Base-by-base conservation (phyloP, 92 coral and sea anemone genomes). In the Actinostola sp. region DNA sequence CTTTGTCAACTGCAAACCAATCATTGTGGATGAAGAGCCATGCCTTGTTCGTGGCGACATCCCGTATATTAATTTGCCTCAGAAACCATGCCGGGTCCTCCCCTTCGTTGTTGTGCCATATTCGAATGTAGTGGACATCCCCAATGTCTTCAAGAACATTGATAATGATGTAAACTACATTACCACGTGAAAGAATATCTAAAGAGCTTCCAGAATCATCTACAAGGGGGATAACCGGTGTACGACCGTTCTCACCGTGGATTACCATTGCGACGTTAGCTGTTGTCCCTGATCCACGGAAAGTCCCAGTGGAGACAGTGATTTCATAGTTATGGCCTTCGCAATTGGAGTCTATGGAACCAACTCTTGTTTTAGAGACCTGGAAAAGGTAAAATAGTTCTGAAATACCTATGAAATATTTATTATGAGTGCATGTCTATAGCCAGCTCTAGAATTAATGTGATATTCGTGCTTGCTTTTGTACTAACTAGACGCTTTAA, bases 41-140 rank as follows among this genome's bases (percentile, higher is more conserved):
- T 49, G 83, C 84, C 42, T 81, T 69, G 63, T 78, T 79, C 13
- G 96, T 83, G 16, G 86, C 66, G 4, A 87, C 59, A 63, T 90
- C 89, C 27, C 86, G 88, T 23, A 90, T 51, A 3, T 80, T 82
- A 9, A 92, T 79, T 59, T 89, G 91, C 8, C 82, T 69, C 17
- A 89, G 66, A 57, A 71, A 75, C 92, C 96, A 90, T 3, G 91
- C 73, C 1, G 98, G 96, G 41, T 80, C 75, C 20, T 61, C 44
- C 15, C 98, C 98, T 14, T 82, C 45, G 70, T 89, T 92, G 59
- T 92, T 90, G 60, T 92, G 97, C 97, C 97, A 92, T 29, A 92
- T 55, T 20, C 75, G 66, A 15, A 92, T 76, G 48, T 75, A 82
- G 56, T 83, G 81, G 16, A 92, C 53, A 17, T 72, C 87, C 8